Conservation (phyloP, 1,140 invertebrate species). For the Drosophila leontia region DNA sequence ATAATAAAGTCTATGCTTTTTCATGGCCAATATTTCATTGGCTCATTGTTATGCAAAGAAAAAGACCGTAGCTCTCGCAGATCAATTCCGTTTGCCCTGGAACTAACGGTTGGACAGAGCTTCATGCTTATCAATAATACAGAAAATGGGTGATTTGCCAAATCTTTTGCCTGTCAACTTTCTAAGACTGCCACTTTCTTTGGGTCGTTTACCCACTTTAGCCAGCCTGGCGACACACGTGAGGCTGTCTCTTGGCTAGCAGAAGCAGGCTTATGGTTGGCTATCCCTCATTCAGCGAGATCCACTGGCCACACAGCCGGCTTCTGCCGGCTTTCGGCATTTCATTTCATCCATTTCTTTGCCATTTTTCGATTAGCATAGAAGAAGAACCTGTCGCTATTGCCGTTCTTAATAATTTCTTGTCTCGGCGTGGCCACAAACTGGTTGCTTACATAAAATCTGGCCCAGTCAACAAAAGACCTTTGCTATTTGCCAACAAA, state of each 20-base stretch:
- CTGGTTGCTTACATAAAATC: slow-evolving; percentile 73
- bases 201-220: slow-evolving; percentile 44
- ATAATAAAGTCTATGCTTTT: not conserved
- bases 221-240: slow-evolving; percentile 58
- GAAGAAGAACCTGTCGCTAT: slow-evolving; percentile 64
- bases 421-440: slow-evolving; percentile 38
- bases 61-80: slow-evolving; percentile 5
- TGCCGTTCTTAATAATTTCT: slow-evolving; percentile 43
- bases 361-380: slow-evolving; percentile 66
- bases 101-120: slow-evolving; percentile 33
- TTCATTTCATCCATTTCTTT: slow-evolving; percentile 50
- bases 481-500: slow-evolving; percentile 38
- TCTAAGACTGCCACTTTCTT: slow-evolving; percentile 70
- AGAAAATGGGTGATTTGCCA: slow-evolving; percentile 30
- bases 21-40: slow-evolving; percentile 11
- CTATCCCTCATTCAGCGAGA: slow-evolving; percentile 2
- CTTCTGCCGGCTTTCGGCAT: slow-evolving; percentile 34
- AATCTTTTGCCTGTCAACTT: slow-evolving; percentile 40
- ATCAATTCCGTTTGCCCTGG: slow-evolving; percentile 27
- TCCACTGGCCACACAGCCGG: slow-evolving; percentile 35
- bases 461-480: slow-evolving; percentile 63
- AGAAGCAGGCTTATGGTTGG: not conserved
- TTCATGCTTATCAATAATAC: slow-evolving; percentile 30
- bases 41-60: slow-evolving; percentile 36
- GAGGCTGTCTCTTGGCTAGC: slow-evolving; percentile 14